phyloP scores from a whole-genome alignment of 2,113 vertebrate species.

The Tylochromis polylepis region DNA sequence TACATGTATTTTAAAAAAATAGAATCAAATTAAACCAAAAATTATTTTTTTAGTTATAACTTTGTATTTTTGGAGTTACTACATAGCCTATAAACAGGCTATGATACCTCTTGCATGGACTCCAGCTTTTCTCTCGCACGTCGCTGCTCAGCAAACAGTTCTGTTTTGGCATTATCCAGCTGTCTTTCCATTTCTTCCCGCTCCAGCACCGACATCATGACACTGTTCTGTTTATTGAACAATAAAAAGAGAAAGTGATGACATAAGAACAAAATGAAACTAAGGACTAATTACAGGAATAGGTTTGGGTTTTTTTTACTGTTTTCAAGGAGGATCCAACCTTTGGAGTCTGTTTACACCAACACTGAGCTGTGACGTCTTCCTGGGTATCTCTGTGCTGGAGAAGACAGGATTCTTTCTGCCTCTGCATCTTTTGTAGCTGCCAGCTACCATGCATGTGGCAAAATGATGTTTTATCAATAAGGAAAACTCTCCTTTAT shows the following conservation, averaged over 20 bases:
- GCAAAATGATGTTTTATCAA: not conserved
- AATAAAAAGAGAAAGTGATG: not conserved
- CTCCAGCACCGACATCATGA: conserved; percentile 61
- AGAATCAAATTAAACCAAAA: not conserved
- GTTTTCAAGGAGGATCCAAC: not conserved
- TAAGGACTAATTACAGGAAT: not conserved
- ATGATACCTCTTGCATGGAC: conserved; percentile 67
- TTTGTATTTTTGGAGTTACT: not conserved
- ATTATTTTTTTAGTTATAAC: not conserved
- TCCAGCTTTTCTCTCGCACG: conserved; percentile 61
- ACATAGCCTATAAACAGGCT: not conserved
- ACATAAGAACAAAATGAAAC: not conserved
- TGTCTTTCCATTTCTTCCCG: conserved; percentile 70
- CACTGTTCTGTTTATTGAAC: conserved; percentile 11
- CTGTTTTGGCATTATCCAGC: conserved; percentile 59
- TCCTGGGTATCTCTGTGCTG: conserved; percentile 31
- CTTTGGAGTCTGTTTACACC: not conserved
- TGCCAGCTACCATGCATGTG: conserved; percentile 29
- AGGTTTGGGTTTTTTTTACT: not conserved
- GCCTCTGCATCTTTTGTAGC: conserved; percentile 45
- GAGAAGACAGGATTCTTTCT: conserved; percentile 16
- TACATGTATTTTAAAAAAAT: not conserved
- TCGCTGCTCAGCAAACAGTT: conserved; percentile 70
- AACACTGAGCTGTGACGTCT: not conserved
- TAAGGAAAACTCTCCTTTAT: not conserved